Conservation (phyloP, 2,888 invertebrate genomes). For the Ochropleura plecta region DNA sequence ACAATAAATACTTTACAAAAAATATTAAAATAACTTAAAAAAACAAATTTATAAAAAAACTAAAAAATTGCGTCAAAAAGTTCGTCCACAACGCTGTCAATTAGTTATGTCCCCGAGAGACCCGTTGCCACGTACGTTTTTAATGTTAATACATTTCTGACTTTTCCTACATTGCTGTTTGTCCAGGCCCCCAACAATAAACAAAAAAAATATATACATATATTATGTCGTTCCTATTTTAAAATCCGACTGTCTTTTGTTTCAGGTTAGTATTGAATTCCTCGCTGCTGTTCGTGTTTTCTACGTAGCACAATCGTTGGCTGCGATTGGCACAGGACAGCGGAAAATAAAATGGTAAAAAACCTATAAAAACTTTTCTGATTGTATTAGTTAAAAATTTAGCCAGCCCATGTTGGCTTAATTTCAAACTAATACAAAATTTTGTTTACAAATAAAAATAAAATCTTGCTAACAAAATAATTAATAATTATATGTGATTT, state of each 20-base stretch:
- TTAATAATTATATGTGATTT: no score
- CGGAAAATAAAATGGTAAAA: slow-evolving; percentile 40
- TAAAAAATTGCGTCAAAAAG: no score
- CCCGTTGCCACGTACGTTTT: no score
- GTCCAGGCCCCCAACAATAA: neutral
- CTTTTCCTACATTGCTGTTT: neutral
- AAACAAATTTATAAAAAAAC: no score
- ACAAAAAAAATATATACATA: neutral
- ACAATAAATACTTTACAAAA: no score
- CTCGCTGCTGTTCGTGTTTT: neutral
- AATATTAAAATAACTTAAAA: no score
- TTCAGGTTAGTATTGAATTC: slow-evolving; percentile 54
- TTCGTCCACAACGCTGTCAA: no score
- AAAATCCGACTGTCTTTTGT: slow-evolving; percentile 44
- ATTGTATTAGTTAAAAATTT: neutral
- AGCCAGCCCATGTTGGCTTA: no score
- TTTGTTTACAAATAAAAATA: neutral
- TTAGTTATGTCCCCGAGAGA: no score
- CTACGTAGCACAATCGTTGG: neutral
- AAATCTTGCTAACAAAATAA: neutral
- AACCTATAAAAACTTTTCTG: neutral
- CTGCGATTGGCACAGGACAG: slow-evolving; percentile 6
- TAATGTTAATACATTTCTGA: neutral
- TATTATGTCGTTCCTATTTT: slow-evolving; percentile 24
- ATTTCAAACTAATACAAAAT: no score